phyloP scores from a whole-genome alignment of 2,113 vertebrate genomes.

The Dipodomys merriami region DNA sequence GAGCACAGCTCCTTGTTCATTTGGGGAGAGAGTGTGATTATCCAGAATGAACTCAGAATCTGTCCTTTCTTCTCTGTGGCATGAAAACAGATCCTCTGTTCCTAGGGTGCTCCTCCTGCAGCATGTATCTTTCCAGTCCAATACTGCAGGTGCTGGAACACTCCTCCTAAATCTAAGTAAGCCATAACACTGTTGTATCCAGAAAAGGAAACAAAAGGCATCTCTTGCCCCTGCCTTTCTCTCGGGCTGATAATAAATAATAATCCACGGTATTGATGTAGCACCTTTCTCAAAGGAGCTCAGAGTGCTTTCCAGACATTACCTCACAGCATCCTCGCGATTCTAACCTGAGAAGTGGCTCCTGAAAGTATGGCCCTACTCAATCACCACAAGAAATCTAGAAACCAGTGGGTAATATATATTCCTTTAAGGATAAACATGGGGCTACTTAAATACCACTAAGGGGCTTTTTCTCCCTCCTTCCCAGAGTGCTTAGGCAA shows the following conservation, averaged over 20 bases:
- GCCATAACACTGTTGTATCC: neutral
- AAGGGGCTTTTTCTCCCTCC: neutral
- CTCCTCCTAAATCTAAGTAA: neutral
- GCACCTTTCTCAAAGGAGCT: conserved; percentile 71
- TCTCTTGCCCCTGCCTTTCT: neutral
- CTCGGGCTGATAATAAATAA: conserved; percentile 67
- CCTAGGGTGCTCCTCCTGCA: neutral
- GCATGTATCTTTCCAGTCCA: neutral
- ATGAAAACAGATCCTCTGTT: neutral
- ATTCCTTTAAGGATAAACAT: conserved; percentile 67
- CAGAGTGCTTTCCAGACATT: conserved; percentile 80
- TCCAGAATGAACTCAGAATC: no score
- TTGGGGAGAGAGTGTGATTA: neutral
- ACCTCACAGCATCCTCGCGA: conserved; percentile 72
- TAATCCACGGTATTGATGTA: conserved; percentile 60
- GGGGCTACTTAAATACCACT: conserved; percentile 57
- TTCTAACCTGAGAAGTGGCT: conserved; percentile 66
- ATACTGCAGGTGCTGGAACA: conserved; percentile 1
- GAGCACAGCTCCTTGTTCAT: neutral
- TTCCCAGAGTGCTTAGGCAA: conserved; percentile 47
- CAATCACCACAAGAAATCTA: conserved; percentile 66
- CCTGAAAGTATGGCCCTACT: conserved; percentile 38
- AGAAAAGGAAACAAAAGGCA: conserved; percentile 50
- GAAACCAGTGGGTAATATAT: conserved; percentile 45
- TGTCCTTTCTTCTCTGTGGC: neutral